A percentile compares a stretch with the other conserved stretches of the same genome.
These are phyloP conservation scores for Eriocheir sinensis DNA, from an alignment of 1,140 invertebrate genomes.

Conservation along the genomic window DNA sequence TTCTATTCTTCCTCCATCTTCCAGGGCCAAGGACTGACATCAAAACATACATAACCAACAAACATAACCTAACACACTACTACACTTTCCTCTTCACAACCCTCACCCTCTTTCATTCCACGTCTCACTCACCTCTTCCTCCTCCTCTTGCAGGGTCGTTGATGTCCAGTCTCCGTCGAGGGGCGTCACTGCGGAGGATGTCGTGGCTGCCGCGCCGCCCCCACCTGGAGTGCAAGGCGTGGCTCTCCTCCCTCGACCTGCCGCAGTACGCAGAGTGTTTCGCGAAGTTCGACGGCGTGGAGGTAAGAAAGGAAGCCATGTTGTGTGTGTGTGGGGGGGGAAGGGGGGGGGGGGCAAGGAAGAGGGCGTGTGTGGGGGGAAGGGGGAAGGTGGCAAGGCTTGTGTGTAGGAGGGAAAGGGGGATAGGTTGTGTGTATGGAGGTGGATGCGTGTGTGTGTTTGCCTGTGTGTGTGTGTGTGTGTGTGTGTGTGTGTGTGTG, in stretches of 20 bases:
- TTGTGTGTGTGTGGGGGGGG: background rate
- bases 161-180: constrained; percentile 63
- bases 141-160: constrained; percentile 31
- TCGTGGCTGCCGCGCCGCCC: constrained; percentile 67
- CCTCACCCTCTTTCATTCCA: background rate
- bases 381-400: too few relatives aligned
- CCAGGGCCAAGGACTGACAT: too few relatives aligned
- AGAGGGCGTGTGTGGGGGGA: too few relatives aligned
- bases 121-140: background rate
- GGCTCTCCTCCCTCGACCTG: constrained; percentile 68
- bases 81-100: background rate
- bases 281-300: constrained; percentile 64
- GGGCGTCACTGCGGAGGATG: constrained; percentile 69
- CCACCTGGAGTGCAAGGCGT: constrained; percentile 65
- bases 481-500: background rate
- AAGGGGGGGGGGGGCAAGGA: background rate
- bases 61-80: background rate
- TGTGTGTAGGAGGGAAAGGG: too few relatives aligned
- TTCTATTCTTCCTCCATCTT: too few relatives aligned
- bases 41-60: background rate
- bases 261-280: constrained; percentile 43
- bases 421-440: too few relatives aligned
- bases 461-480: background rate
- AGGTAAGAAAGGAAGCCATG: too few relatives aligned
- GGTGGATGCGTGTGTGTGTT: too few relatives aligned